Evolutionary conservation across 2,888 invertebrate genomes (phyloP).

Genomic region (Tryphoninae sp.): DNA sequence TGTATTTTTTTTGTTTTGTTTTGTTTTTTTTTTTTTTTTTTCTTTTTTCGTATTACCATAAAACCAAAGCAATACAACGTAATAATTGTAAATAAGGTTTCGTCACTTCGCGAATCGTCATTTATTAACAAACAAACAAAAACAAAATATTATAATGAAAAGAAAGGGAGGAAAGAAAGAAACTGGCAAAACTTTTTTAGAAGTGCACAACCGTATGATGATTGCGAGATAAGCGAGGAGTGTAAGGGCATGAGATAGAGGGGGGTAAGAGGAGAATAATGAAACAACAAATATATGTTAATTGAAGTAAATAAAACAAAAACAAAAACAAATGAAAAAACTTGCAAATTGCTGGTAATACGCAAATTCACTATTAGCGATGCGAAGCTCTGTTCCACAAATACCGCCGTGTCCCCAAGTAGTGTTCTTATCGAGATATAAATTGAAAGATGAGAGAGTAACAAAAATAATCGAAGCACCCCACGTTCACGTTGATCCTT

Average conservation of each 20-base stretch:
- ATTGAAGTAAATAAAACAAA: background rate
- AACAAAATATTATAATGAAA: background rate
- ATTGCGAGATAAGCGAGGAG: slow-evolving; percentile 2
- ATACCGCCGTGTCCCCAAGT: slow-evolving; percentile 22
- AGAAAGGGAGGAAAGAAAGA: slow-evolving; percentile 18
- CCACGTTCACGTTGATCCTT: slow-evolving; percentile 25
- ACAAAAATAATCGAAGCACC: background rate
- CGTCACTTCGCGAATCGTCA: slow-evolving; percentile 62
- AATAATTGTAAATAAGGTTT: slow-evolving; percentile 69
- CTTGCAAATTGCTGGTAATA: slow-evolving; percentile 5
- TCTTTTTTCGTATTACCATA: slow-evolving; percentile 60
- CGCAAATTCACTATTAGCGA: slow-evolving; percentile 33
- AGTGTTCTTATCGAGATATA: slow-evolving; percentile 31
- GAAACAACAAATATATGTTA: slow-evolving; percentile 13
- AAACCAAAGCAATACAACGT: slow-evolving; percentile 76
- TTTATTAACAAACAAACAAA: slow-evolving; percentile 18
- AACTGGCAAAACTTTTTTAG: slow-evolving; percentile 10
- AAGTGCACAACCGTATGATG: slow-evolving; percentile 10
- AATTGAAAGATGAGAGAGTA: background rate
- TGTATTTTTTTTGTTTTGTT: background rate
- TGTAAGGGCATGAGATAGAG: slow-evolving; percentile 3
- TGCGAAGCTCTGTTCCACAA: slow-evolving; percentile 7
- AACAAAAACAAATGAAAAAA: background rate
- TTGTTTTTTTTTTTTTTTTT: background rate
- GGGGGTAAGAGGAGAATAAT: background rate